Base-by-base conservation (phyloP, 92 coral and sea anemone species). In the Siderastrea siderea region DNA sequence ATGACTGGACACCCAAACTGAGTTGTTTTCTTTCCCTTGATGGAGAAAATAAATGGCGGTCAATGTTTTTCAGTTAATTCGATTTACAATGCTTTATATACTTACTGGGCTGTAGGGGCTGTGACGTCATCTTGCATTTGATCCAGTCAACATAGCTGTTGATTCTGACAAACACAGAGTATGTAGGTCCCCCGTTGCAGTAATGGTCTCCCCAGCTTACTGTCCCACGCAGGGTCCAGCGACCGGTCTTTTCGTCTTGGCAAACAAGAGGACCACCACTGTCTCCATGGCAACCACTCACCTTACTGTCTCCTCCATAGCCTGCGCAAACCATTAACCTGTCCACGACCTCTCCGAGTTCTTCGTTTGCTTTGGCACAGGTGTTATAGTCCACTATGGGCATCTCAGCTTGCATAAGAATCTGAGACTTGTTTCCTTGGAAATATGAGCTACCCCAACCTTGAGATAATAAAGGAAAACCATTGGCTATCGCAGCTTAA, bases 191-290 rank as follows among this genome's bases (percentile, higher is more conserved):
- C 1, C 93, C 95, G 0, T 74, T 80, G 60, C 98, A 95, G 64
- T 93, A 69, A 71, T 93, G 85, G 75, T 95, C 98, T 4, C 98
- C 98, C 98, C 98, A 95, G 65, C 98, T 95, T 3, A 95, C 98
- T 2, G 92, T 88, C 26, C 98, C 98, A 16, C 95, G 90, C 49
- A 95, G 87, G 17, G 90, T 91, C 98, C 98, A 95, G 47, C 84
- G 86, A 16, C 93, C 93, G 3, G 86, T 86, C 3, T 53, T 71
- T 50, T 47, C 68, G 52, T 86, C 84, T 71, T 84, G 91, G 52
- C 98, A 95, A 7, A 93, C 98, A 64, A 95, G 78, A 4, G 98
- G 98, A 4, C 98, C 98, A 9, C 98, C 98, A 49, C 98, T 95
- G 61, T 95, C 98, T 26, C 98, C 93, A 77, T 90, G 92, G 62